phyloP scores from a whole-genome alignment of 2,113 vertebrate genomes.

The Pseudopodoces humilis region DNA sequence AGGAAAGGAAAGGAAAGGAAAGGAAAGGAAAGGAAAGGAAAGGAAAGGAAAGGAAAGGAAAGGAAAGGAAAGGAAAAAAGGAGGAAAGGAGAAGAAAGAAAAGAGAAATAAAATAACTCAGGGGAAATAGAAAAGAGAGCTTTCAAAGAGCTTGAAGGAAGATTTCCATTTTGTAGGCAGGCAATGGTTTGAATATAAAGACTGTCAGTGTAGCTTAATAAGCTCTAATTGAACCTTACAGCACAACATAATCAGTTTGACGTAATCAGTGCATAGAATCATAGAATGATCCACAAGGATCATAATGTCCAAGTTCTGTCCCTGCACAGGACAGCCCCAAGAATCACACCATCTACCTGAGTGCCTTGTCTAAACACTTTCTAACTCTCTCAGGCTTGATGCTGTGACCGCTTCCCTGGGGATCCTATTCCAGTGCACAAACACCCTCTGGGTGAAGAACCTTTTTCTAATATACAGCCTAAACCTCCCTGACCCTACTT shows the following conservation, averaged over 20 bases:
- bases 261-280: neutral
- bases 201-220: neutral
- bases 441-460: neutral
- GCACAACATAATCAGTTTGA: neutral
- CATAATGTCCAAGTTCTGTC: neutral
- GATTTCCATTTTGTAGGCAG: neutral
- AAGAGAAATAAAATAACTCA: no score
- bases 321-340: neutral
- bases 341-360: neutral
- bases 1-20: no score
- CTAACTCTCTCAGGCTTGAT: neutral
- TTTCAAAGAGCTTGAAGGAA: neutral
- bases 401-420: neutral
- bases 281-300: neutral
- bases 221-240: neutral
- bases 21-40: no score
- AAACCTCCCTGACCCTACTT: rapidly evolving
- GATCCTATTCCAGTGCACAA: neutral
- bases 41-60: rapidly evolving
- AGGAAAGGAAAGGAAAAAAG: rapidly evolving
- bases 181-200: neutral
- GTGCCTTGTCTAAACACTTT: neutral
- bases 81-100: no score
- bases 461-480: neutral
- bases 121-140: no score